Conservation (phyloP, 1,140 invertebrate species). For the Conus betulinus region DNA sequence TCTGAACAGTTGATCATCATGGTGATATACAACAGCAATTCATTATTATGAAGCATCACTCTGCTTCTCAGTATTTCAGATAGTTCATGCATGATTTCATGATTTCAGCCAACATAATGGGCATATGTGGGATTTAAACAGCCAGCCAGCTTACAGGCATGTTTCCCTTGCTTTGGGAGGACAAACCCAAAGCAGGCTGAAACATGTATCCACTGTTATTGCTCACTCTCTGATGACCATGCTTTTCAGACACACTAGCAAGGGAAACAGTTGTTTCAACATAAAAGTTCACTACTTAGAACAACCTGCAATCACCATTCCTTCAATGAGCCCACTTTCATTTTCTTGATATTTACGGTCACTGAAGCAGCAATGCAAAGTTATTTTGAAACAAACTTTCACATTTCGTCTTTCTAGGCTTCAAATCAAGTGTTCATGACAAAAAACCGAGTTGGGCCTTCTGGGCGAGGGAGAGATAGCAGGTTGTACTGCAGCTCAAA, state of each 20-base stretch:
- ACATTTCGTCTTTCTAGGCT: not conserved
- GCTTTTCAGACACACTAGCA: not conserved
- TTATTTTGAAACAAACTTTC: too few relatives aligned
- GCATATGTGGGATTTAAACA: not conserved
- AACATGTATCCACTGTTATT: not conserved
- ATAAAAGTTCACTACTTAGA: not conserved
- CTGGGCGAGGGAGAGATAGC: not conserved
- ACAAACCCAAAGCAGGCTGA: not conserved
- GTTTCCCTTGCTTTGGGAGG: not conserved
- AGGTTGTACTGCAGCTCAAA: not conserved
- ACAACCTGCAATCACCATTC: not conserved
- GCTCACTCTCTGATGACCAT: not conserved
- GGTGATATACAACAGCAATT: not conserved
- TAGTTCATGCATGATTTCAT: not conserved
- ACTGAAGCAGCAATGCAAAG: too few relatives aligned
- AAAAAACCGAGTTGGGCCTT: too few relatives aligned
- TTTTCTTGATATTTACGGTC: too few relatives aligned
- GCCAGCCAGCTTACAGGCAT: not conserved
- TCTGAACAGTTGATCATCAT: not conserved
- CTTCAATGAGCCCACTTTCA: not conserved
- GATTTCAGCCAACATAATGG: not conserved
- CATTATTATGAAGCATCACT: too few relatives aligned
- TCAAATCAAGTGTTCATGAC: too few relatives aligned
- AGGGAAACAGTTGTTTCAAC: not conserved
- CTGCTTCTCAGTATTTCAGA: too few relatives aligned